Conservation (phyloP, 2,888 invertebrate genomes). For the Chrysolina americana region DNA sequence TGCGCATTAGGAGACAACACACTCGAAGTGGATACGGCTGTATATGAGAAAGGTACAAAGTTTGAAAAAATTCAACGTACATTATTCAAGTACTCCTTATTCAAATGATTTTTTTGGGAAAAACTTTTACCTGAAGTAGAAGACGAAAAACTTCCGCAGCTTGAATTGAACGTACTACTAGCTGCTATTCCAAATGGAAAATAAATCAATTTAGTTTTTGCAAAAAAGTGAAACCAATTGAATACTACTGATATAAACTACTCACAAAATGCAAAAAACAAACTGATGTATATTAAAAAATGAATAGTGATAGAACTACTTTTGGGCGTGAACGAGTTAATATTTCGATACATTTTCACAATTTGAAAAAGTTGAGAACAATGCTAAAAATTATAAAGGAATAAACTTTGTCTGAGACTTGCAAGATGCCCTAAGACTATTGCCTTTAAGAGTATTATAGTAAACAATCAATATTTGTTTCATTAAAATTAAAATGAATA, state of each 20-base stretch:
- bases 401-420: too few relatives aligned
- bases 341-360: too few relatives aligned
- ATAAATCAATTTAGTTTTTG: conserved; percentile 4
- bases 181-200: conserved; percentile 59
- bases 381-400: too few relatives aligned
- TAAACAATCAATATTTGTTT: too few relatives aligned
- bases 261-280: neutral
- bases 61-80: neutral
- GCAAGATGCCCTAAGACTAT: too few relatives aligned
- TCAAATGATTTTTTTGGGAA: neutral
- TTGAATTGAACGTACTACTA: conserved; percentile 64
- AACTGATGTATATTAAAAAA: neutral
- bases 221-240: neutral
- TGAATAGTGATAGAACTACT: neutral
- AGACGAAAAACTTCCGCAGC: conserved; percentile 61
- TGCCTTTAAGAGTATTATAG: too few relatives aligned
- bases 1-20: conserved; percentile 55
- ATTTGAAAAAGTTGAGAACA: too few relatives aligned
- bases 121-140: conserved; percentile 60
- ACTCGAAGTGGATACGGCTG: conserved; percentile 54
- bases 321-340: neutral
- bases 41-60: conserved; percentile 29
- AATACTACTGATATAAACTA: neutral
- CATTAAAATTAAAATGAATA: too few relatives aligned
- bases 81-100: too few relatives aligned